A percentile compares a stretch with the other conserved stretches of the same genome.
Evolutionary conservation across 2,113 vertebrate species (phyloP).

Genomic region (Seriola rivoliana): DNA sequence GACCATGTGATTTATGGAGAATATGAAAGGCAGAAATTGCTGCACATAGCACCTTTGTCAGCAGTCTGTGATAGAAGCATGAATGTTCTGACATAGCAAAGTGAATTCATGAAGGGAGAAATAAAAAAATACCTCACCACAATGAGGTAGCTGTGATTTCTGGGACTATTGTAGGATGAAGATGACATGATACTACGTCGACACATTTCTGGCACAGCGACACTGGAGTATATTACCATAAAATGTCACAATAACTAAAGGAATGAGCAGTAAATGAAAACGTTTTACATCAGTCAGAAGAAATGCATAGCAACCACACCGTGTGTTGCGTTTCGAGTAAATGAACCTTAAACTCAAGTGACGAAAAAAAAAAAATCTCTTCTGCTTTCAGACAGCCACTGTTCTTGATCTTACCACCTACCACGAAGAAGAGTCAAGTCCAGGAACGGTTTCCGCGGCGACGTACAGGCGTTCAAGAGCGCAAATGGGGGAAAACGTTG

Average conservation of each 20-base stretch:
- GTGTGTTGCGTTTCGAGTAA: not conserved
- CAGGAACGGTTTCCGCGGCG: not conserved
- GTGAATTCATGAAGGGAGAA: slow-evolving; percentile 15
- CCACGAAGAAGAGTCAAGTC: not conserved
- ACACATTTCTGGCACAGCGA: slow-evolving; percentile 5
- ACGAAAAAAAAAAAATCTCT: not conserved
- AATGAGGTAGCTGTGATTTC: not conserved
- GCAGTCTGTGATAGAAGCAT: slow-evolving; percentile 28
- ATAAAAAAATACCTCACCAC: slow-evolving; percentile 7
- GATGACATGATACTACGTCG: not conserved
- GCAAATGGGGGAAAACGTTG: not conserved
- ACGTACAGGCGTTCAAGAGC: not conserved
- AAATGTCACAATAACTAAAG: not conserved
- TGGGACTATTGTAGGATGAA: slow-evolving; percentile 38
- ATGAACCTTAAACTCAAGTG: too few relatives aligned
- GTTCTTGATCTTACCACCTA: not conserved
- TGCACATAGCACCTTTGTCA: slow-evolving; percentile 50
- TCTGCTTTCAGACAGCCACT: not conserved
- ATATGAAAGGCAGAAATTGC: slow-evolving; percentile 6
- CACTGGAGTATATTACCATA: not conserved
- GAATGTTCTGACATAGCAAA: slow-evolving; percentile 27
- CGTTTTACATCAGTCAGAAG: too few relatives aligned
- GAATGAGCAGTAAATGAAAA: not conserved
- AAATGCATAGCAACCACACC: not conserved
- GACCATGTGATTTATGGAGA: not conserved